phyloP scores from a whole-genome alignment of 2,113 vertebrate species.

The Pelecanoides urinatrix region DNA sequence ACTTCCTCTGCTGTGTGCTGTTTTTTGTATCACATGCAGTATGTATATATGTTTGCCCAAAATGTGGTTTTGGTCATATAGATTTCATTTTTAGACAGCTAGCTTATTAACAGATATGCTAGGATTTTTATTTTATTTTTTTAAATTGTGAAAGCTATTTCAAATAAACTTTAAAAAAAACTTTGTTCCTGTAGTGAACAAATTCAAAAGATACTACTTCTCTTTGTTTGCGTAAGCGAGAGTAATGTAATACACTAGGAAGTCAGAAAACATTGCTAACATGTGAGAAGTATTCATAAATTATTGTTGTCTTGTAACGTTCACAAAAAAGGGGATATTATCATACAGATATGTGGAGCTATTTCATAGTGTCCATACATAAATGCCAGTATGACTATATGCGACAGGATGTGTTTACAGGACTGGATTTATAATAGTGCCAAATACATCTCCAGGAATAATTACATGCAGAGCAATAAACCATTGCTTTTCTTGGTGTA shows the following conservation, averaged over 20 bases:
- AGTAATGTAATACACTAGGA: slow-evolving; percentile 43
- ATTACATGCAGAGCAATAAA: slow-evolving; percentile 15
- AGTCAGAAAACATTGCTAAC: slow-evolving; percentile 31
- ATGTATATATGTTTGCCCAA: slow-evolving; percentile 62
- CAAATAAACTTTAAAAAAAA: slow-evolving; percentile 31
- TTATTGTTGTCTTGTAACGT: slow-evolving; percentile 53
- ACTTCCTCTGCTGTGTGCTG: slow-evolving; percentile 50
- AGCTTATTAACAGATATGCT: slow-evolving; percentile 61
- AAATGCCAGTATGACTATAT: slow-evolving; percentile 50
- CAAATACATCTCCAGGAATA: slow-evolving; percentile 42
- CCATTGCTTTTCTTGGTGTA: neutral
- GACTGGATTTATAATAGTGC: slow-evolving; percentile 51
- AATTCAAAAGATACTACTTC: slow-evolving; percentile 18
- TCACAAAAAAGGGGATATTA: slow-evolving; percentile 51
- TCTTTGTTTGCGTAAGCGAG: neutral
- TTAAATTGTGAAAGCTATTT: slow-evolving; percentile 61
- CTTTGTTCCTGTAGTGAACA: slow-evolving; percentile 44
- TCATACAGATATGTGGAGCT: slow-evolving; percentile 32
- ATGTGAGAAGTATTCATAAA: slow-evolving; percentile 55
- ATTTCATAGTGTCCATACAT: slow-evolving; percentile 28
- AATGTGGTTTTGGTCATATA: slow-evolving; percentile 51
- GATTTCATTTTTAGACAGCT: slow-evolving; percentile 56
- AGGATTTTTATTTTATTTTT: slow-evolving; percentile 69
- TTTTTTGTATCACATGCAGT: slow-evolving; percentile 60
- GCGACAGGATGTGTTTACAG: slow-evolving; percentile 43